Base-by-base conservation (phyloP, 2,888 invertebrate genomes). In the Myathropa florea region DNA sequence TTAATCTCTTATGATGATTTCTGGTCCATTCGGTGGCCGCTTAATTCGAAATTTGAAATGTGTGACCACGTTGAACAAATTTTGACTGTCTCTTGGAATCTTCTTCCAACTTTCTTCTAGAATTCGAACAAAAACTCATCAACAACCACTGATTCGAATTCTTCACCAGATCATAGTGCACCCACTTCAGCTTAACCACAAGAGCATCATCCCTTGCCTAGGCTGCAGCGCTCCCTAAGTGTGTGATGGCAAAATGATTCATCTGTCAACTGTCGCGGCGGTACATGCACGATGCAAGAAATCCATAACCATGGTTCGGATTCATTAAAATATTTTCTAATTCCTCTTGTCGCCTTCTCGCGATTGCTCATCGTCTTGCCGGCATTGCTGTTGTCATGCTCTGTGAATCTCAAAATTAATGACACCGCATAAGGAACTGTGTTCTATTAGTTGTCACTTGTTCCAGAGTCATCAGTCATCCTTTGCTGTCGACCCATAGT, bases 381-480 rank as follows among this genome's bases (percentile, higher is more conserved):
- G 33, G 33, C 33, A 33, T 33, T 77, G 4, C 36, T 53, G 59
- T 9, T 64, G 30, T 46, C 59, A n/a, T 23, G 2, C 30, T 46
- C 12, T 67, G 0, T 70, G 57, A 24, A 18, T 63, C 33, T 55
- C 39, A 78, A 77, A 73, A 82, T 85, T 77, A 82, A 85, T 85
- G 77, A 70, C 60, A 55, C 10, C 36, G 46, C 82, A 85, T 85
- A 77, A 78, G 72, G 82, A 85, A 78, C 68, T 64, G 73, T 73
- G 77, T 82, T 59, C 72, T 82, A 81, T 82, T 82, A 68, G 85
- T 64, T 82, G 81, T 72, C 77, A 82, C 77, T 85, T 77, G 81
- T 85, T 85, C 64, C 77, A 57, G 36, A 78, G 63, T 78, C 85
- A 85, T 85, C 73, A 73, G 82, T 85, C 85, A 78, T 85, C 60